Evolutionary conservation across 2,797 vertebrate genomes (phyloP), one percentile per base, ranked within the genome.

Genomic region (Petrocephalus schoutedeni): DNA sequence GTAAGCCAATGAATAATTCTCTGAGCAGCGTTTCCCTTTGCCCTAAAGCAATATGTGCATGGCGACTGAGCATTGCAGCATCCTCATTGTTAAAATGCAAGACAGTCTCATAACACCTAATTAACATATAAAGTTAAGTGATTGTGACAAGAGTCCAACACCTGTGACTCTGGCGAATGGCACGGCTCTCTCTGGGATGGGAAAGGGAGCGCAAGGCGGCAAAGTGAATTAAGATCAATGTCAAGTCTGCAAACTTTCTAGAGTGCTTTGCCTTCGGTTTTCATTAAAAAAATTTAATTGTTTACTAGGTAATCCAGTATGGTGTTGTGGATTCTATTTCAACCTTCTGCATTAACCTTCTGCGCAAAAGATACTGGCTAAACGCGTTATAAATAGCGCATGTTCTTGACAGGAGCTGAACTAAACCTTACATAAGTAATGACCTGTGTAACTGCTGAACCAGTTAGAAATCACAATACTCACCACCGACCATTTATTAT

Each of bases 81-180:
- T 84, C n/a, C 21, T 56, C 21, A 56, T 54, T 23, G 7, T 84
- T 84, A 54, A 53, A 84, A 56, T 84, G 82, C 82, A 28, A 54
- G 82, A 54, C 51, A 6, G 10, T 54, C 51, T 53, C 84, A 58
- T 86, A 36, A 32, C 84, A 58, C 12, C 9, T 59, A 28, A 86
- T 86, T 86, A 86, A 36, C 53, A 58, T 86, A 57, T 59, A 86
- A 59, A 86, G 84, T 36, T 86, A 86, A 86, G 53, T 58, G 84
- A 32, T 58, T 86, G 54, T 86, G 84, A 86, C 53, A 57, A 28
- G 54, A 58, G 53, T 36, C 54, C 56, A 58, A 58, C 84, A 59
- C 21, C 84, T 58, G 53, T 57, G 84, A 86, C 84, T 86, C 84
- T 41, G 56, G 12, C 16, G 84, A 86, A 86, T 23, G 49, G 51